Evolutionary conservation across 1,140 invertebrate species (phyloP).

Genomic region (Dolichoris vasculosae): DNA sequence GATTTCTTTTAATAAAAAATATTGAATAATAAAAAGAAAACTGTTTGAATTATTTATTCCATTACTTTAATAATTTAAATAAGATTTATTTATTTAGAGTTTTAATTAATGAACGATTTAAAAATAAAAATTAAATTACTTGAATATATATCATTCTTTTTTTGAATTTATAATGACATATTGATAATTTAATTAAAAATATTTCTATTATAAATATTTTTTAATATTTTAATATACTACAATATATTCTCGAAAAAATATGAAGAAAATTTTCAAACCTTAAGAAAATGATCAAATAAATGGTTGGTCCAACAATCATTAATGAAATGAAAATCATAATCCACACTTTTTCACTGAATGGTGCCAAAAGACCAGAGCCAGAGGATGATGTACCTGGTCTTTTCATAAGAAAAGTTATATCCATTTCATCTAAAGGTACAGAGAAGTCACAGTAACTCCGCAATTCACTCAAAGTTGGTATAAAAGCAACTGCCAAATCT

Average conservation of each 20-base stretch:
- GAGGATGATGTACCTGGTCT: slow-evolving; percentile 85
- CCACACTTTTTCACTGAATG: slow-evolving; percentile 87
- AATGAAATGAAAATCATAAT: slow-evolving; percentile 83
- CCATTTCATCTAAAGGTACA: slow-evolving; percentile 80
- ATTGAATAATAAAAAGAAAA: too few relatives aligned
- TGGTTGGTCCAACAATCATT: slow-evolving; percentile 84
- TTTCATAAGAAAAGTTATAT: slow-evolving; percentile 86
- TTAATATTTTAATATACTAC: background rate
- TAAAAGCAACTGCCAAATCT: slow-evolving; percentile 84
- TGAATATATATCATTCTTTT: too few relatives aligned
- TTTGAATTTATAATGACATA: too few relatives aligned
- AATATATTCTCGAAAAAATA: background rate
- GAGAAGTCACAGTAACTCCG: slow-evolving; percentile 79
- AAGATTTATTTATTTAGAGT: too few relatives aligned
- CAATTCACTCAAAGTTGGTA: slow-evolving; percentile 81
- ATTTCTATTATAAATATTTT: too few relatives aligned
- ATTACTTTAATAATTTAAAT: too few relatives aligned
- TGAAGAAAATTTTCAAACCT: slow-evolving; percentile 63
- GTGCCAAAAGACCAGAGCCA: slow-evolving; percentile 87
- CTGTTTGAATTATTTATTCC: too few relatives aligned
- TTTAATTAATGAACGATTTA: too few relatives aligned
- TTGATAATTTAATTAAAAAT: too few relatives aligned
- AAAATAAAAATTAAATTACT: too few relatives aligned
- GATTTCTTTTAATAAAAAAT: too few relatives aligned
- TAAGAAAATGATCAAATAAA: slow-evolving; percentile 82